phyloP scores from a whole-genome alignment of 2,888 invertebrate genomes.

The Caenorhabditis sp. region DNA sequence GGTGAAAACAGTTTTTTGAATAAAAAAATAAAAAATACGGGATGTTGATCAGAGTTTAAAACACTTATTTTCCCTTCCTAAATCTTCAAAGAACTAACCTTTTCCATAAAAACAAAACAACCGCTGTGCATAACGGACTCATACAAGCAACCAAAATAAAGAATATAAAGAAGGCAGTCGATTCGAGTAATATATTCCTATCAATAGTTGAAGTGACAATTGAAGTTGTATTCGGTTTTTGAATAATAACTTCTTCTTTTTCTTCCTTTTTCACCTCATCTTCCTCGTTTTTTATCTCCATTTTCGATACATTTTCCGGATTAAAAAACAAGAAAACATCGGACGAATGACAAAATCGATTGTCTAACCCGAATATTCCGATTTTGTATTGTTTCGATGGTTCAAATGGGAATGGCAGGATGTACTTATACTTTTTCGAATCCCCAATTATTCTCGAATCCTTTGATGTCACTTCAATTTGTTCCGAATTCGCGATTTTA shows the following conservation, averaged over 20 bases:
- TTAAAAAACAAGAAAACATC: conserved; percentile 42
- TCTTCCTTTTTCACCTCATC: neutral
- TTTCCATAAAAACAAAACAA: conserved; percentile 18
- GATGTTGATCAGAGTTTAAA: no score
- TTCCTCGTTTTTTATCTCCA: neutral
- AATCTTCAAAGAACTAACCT: conserved; percentile 12
- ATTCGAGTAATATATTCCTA: conserved; percentile 13
- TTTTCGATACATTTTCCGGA: conserved; percentile 7
- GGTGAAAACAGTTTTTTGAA: no score
- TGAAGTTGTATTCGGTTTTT: neutral
- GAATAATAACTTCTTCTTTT: neutral
- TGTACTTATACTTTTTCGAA: conserved; percentile 6
- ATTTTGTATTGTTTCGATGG: conserved; percentile 35
- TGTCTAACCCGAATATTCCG: conserved; percentile 46
- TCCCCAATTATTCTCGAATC: neutral
- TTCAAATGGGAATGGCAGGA: conserved; percentile 22
- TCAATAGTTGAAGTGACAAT: neutral
- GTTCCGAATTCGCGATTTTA: conserved; percentile 27
- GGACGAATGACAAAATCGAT: conserved; percentile 47
- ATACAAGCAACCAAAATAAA: conserved; percentile 26
- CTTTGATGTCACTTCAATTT: conserved; percentile 15
- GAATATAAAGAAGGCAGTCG: conserved; percentile 19
- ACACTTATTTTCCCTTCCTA: no score
- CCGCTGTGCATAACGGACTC: conserved; percentile 33
- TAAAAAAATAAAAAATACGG: no score